Conservation (phyloP, 2,113 vertebrate genomes). For the Chlamydotis undulata region DNA sequence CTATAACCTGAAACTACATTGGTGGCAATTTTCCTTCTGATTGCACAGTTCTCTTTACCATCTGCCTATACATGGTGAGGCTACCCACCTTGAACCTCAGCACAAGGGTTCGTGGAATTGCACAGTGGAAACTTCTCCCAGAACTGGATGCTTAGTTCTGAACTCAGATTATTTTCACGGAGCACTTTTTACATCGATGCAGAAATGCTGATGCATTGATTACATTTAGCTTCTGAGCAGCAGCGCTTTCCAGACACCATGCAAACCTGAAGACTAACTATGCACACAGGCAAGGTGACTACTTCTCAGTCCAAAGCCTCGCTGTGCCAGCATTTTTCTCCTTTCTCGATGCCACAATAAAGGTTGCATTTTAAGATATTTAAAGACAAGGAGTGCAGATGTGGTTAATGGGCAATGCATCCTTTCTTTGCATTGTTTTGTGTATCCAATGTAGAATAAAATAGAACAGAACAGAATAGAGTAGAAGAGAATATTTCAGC, state of each 20-base stretch:
- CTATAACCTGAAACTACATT: neutral
- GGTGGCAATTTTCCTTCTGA: neutral
- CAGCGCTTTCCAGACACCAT: neutral
- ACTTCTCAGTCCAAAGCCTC: neutral
- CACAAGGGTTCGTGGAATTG: neutral
- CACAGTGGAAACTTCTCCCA: neutral
- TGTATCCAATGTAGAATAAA: neutral
- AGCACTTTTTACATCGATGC: neutral
- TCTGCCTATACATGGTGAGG: neutral
- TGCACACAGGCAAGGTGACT: neutral
- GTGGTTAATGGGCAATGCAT: accelerated
- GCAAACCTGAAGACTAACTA: neutral
- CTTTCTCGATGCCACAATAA: neutral
- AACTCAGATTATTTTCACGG: neutral
- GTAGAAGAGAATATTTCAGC: neutral
- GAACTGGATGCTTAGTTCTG: neutral
- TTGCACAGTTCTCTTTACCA: neutral
- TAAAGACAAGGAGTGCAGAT: neutral
- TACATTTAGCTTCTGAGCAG: neutral
- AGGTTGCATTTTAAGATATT: neutral
- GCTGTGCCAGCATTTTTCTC: neutral
- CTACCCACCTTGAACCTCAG: neutral
- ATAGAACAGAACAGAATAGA: neutral
- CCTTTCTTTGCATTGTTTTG: neutral
- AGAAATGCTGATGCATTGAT: neutral